Evolutionary conservation across 2,888 invertebrate genomes (phyloP).

Genomic region (Cerceris ruficornis): DNA sequence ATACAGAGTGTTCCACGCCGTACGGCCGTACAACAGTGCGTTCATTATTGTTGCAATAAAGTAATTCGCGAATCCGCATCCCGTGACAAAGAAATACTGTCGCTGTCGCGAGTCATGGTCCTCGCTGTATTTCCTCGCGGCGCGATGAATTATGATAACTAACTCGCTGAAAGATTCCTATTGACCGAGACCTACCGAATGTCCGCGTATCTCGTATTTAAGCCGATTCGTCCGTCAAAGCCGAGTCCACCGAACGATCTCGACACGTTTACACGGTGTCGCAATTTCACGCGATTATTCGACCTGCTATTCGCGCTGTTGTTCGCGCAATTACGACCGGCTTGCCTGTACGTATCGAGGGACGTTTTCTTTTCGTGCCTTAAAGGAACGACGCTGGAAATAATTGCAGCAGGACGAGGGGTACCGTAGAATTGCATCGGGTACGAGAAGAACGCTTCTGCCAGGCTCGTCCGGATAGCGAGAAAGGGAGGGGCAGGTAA

Average conservation of each 20-base stretch:
- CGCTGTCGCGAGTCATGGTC: constrained; percentile 15
- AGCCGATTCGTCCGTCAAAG: too few species aligned
- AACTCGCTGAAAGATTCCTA: too few species aligned
- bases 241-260: neutral
- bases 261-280: neutral
- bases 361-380: too few species aligned
- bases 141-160: too few species aligned
- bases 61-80: constrained; percentile 23
- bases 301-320: too few species aligned
- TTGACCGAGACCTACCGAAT: too few species aligned
- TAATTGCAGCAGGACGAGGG: constrained; percentile 39
- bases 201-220: too few species aligned
- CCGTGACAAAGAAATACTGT: constrained; percentile 16
- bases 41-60: constrained; percentile 9
- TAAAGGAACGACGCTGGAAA: constrained; percentile 35
- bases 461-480: constrained; percentile 28
- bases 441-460: constrained; percentile 40
- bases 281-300: neutral
- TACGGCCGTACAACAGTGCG: neutral
- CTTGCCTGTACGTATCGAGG: too few species aligned
- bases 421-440: constrained; percentile 30
- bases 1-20: neutral
- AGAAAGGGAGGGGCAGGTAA: constrained; percentile 42
- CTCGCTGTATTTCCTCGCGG: too few species aligned
- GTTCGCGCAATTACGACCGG: too few species aligned